These are phyloP conservation scores for Oreortyx pictus DNA, from an alignment of 2,797 vertebrate species.

Conservation along the genomic window DNA sequence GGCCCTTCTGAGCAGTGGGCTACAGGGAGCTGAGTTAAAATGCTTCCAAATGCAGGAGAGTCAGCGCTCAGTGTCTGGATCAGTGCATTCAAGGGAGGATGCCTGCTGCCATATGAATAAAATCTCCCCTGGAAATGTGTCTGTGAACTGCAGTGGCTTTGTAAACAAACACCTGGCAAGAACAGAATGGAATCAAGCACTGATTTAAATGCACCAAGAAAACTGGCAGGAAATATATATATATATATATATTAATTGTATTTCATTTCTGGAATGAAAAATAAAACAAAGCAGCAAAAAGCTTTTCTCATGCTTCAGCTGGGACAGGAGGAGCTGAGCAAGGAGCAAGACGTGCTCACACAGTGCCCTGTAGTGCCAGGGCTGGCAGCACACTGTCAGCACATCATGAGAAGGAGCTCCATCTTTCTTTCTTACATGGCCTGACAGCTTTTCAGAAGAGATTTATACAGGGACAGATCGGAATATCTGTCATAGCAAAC, in stretches of 20 bases:
- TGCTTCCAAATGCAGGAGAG: background rate
- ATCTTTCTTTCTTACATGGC: constrained; percentile 67
- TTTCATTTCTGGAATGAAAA: background rate
- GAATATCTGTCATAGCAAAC: constrained; percentile 65
- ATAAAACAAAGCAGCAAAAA: background rate
- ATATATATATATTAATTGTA: background rate
- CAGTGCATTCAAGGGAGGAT: background rate
- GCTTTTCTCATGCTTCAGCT: background rate
- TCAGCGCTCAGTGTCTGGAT: background rate
- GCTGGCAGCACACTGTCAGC: constrained; percentile 38
- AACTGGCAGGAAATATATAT: background rate
- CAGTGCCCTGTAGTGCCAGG: background rate
- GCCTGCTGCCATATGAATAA: background rate
- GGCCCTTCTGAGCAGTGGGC: background rate
- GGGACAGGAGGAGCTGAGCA: background rate
- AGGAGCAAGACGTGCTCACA: background rate
- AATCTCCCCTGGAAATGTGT: background rate
- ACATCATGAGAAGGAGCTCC: constrained; percentile 45
- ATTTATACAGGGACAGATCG: constrained; percentile 56
- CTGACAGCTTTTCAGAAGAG: constrained; percentile 71
- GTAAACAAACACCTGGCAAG: background rate
- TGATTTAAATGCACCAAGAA: background rate
- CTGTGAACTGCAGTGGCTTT: background rate
- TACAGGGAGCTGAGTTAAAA: background rate
- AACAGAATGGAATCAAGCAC: background rate